phyloP scores from a whole-genome alignment of 1,140 invertebrate species.

The Pantala flavescens region DNA sequence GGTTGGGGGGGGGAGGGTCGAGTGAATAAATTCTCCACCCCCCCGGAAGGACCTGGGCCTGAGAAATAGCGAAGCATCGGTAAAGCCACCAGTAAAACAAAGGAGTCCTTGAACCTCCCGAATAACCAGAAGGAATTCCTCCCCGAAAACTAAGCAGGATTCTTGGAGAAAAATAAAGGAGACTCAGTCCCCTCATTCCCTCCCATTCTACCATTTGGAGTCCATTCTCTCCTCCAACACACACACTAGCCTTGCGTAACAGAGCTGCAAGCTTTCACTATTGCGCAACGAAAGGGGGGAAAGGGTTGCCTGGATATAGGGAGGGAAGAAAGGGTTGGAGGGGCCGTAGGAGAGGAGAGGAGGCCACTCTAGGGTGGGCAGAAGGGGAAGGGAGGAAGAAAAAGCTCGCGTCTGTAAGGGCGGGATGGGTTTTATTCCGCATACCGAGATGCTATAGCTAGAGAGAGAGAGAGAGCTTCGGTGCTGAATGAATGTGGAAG shows the following conservation, averaged over 20 bases:
- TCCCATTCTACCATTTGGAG: not conserved
- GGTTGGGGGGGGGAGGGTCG: not conserved
- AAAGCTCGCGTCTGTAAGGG: not conserved
- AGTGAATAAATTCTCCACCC: not conserved
- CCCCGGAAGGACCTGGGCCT: no score
- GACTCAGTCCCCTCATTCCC: not conserved
- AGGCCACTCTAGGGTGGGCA: not conserved
- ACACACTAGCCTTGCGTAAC: not conserved
- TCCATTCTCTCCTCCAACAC: not conserved
- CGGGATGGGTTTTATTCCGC: not conserved
- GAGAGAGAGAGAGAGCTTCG: not conserved
- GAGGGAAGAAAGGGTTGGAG: not conserved
- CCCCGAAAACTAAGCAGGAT: not conserved
- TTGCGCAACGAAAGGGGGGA: not conserved
- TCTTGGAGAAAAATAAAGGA: not conserved
- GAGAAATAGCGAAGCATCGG: no score
- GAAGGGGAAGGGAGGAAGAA: not conserved
- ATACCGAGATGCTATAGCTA: not conserved
- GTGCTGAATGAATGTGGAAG: not conserved
- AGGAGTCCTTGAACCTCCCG: not conserved
- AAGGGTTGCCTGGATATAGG: not conserved
- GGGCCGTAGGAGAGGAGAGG: not conserved
- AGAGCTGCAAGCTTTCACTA: conserved; percentile 4
- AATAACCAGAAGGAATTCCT: not conserved
- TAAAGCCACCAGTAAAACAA: not conserved